Evolutionary conservation across 2,888 invertebrate genomes (phyloP), one percentile per base, ranked within the genome.

Genomic region (Perizoma flavofasciatum): DNA sequence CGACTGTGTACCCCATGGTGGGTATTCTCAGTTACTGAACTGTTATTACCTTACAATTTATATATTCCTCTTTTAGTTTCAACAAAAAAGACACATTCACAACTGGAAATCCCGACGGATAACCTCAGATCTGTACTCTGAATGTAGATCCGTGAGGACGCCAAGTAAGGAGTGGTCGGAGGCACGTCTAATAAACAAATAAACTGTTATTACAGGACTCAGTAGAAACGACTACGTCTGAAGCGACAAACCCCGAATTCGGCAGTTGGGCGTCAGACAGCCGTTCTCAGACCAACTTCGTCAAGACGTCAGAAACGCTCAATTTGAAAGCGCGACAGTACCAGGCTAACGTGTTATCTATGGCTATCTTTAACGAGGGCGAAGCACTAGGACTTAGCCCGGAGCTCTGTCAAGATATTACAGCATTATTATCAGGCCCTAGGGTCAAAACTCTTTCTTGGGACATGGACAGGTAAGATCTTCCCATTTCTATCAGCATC

Each of bases 381-480:
- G 95, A 95, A 70, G 92, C 93, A 10, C 80, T 95, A n/a, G 95
- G 95, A 0, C 90, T 96, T 11, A 93, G 93, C 41, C 86, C 93
- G 0, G 95, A 94, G 62, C 78, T 95, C 39, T 94, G 95, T 74
- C 95, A 95, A 78, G 96, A 96, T 80, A 86, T 96, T 11, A 94
- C 94, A 2, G 95, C 95, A 5, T 92, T 96, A 58, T 83, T 96
- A 10, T 95, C 95, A 50, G 95, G 95, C 70, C 95, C 95, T 0
- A 87, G 96, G 49, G 94, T 95, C 67, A 95, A 96, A 74, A 93
- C 95, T 47, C 89, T 96, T 2, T 95, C 94, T 5, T 96, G 96
- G 96, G 93, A 94, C 55, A 88, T 95, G 82, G 83, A 89, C 58
- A 84, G 91, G 91, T 92, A 50, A 55, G 70, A 40, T 7, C 9